These are phyloP conservation scores for Danaus plexippus DNA, from an alignment of 1,140 invertebrate species.

Conservation along the genomic window DNA sequence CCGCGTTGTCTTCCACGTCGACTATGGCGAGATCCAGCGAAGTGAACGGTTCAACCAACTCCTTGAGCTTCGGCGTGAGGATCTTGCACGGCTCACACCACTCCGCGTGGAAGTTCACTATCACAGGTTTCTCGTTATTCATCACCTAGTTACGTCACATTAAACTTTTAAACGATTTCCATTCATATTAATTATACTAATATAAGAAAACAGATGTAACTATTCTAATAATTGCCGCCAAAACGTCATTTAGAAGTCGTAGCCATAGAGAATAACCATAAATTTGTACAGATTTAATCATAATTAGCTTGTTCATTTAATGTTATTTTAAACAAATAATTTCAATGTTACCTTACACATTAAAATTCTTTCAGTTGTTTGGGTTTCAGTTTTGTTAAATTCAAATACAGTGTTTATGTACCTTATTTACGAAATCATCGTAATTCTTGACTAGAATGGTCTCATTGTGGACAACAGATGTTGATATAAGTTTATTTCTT, in stretches of 20 bases:
- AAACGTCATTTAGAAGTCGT: no score
- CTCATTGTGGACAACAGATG: constrained; percentile 64
- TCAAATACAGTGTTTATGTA: constrained; percentile 19
- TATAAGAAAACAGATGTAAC: no score
- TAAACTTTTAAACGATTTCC: no score
- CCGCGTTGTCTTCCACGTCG: constrained; percentile 91
- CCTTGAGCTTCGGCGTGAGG: constrained; percentile 90
- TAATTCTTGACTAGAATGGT: constrained; percentile 70
- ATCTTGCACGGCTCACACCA: constrained; percentile 98
- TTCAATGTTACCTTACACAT: no score
- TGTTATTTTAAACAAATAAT: no score
- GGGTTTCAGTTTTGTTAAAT: no score
- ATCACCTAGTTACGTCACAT: constrained; percentile 74
- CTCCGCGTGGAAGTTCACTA: constrained; percentile 90
- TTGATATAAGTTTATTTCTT: constrained; percentile 52
- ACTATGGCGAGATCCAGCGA: constrained; percentile 91
- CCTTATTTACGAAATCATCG: constrained; percentile 69
- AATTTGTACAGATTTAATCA: no score
- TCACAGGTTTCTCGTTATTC: constrained; percentile 85
- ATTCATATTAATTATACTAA: no score
- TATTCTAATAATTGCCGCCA: no score
- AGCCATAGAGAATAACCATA: no score
- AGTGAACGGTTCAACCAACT: constrained; percentile 82
- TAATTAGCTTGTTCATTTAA: no score
- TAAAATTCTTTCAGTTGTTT: no score